These are phyloP conservation scores for Spatulosminthurus flaviceps DNA, from an alignment of 2,888 invertebrate genomes.

Conservation along the genomic window DNA sequence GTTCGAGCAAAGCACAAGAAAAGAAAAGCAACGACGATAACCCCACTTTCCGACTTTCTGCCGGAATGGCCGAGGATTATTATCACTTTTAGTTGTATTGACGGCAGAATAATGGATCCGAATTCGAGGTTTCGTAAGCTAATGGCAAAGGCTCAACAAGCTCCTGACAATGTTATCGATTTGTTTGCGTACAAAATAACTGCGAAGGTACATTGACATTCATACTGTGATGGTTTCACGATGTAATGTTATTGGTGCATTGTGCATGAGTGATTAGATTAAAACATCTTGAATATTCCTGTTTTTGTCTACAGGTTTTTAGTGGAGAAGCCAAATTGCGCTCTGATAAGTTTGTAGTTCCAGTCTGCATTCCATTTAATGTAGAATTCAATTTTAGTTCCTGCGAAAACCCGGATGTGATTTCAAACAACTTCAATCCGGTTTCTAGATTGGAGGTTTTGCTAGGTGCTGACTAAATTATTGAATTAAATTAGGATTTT, in stretches of 20 bases:
- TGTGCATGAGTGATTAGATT: neutral
- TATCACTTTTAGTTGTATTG: constrained; percentile 47
- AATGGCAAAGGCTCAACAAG: constrained; percentile 22
- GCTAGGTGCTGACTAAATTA: too few relatives aligned
- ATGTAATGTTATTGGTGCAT: too few relatives aligned
- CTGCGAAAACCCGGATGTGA: constrained; percentile 25
- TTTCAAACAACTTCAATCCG: constrained; percentile 25
- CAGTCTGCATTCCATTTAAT: constrained; percentile 43
- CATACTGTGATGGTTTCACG: too few relatives aligned
- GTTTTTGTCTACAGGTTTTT: constrained; percentile 27
- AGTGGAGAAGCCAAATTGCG: constrained; percentile 32
- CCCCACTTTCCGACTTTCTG: constrained; percentile 53
- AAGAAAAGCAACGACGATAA: constrained; percentile 48
- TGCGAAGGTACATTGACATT: constrained; percentile 27
- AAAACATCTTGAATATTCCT: neutral
- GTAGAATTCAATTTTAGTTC: constrained; percentile 40
- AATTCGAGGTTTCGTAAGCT: constrained; percentile 45
- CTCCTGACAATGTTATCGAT: constrained; percentile 15
- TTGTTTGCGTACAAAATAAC: constrained; percentile 32
- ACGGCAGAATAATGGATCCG: constrained; percentile 46
- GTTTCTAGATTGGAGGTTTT: constrained; percentile 21
- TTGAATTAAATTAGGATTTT: too few relatives aligned
- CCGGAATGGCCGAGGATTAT: constrained; percentile 60
- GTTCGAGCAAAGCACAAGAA: constrained; percentile 44
- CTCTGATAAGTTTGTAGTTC: constrained; percentile 38